A percentile compares a stretch with the other conserved stretches of the same genome.
phyloP scores from a whole-genome alignment of 2,888 invertebrate species.

The Phrixothrix hirtus region DNA sequence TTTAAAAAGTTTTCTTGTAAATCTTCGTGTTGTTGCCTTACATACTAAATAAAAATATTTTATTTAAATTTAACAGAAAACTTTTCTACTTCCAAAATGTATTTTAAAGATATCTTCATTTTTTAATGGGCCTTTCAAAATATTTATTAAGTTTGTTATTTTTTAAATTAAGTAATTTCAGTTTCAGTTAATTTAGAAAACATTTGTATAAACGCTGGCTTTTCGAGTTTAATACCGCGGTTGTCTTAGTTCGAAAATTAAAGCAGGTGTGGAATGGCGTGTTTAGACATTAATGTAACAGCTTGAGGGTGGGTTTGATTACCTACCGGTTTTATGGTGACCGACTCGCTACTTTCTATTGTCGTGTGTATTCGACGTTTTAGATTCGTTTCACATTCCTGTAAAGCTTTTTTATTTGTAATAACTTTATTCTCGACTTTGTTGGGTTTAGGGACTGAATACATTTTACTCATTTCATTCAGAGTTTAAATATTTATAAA shows the following conservation, averaged over 20 bases:
- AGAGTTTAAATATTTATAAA: too few relatives aligned
- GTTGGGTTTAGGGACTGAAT: neutral
- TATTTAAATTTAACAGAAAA: neutral
- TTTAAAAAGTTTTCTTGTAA: neutral
- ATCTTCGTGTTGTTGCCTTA: neutral
- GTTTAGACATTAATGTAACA: conserved; percentile 48
- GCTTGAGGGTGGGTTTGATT: conserved; percentile 52
- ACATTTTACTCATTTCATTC: too few relatives aligned
- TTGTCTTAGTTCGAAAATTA: conserved; percentile 41
- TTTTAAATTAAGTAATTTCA: too few relatives aligned
- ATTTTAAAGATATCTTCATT: too few relatives aligned
- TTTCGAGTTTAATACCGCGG: conserved; percentile 17
- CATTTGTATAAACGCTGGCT: conserved; percentile 8
- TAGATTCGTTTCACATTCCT: conserved; percentile 8
- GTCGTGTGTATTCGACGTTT: conserved; percentile 17
- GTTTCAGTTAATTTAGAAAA: too few relatives aligned
- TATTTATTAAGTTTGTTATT: too few relatives aligned
- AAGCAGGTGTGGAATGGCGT: conserved; percentile 51
- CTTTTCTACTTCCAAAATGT: neutral
- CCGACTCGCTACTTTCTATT: conserved; percentile 32
- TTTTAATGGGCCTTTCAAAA: neutral
- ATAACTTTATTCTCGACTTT: conserved; percentile 14
- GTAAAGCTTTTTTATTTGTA: conserved; percentile 9
- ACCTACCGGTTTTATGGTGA: conserved; percentile 46
- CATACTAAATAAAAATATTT: neutral